These are phyloP conservation scores for Druon quercuslanigerum DNA, from an alignment of 1,140 invertebrate genomes.

Conservation along the genomic window DNA sequence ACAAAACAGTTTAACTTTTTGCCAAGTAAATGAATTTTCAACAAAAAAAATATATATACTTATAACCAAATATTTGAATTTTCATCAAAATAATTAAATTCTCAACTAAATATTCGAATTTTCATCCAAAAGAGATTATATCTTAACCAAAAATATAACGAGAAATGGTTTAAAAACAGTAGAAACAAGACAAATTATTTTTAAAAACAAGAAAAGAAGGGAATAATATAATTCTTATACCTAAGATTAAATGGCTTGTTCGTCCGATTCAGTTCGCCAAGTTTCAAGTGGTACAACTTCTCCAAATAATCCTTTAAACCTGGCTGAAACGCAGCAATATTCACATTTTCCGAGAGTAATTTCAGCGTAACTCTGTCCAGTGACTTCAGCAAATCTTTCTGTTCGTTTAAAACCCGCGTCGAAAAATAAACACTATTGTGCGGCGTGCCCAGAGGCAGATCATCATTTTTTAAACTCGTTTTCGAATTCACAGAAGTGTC, in stretches of 20 bases:
- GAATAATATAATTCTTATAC: not conserved
- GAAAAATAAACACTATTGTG: conserved; percentile 82
- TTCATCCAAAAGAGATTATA: too few species aligned
- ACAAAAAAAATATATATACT: too few species aligned
- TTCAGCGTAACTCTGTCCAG: conserved; percentile 77
- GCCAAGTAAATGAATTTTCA: too few species aligned
- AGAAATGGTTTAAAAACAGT: too few species aligned
- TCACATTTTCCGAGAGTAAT: conserved; percentile 76
- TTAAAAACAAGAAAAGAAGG: too few species aligned
- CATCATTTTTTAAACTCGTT: conserved; percentile 26
- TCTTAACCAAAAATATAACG: too few species aligned
- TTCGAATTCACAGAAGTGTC: not conserved
- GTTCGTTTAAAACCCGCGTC: conserved; percentile 72
- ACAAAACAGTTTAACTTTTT: too few species aligned
- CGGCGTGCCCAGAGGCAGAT: conserved; percentile 62
- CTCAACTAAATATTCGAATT: too few species aligned
- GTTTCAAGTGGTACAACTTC: conserved; percentile 56
- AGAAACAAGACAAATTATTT: too few species aligned
- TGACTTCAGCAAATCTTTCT: conserved; percentile 71
- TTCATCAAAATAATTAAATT: too few species aligned
- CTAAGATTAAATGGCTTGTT: conserved; percentile 13
- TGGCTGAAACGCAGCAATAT: conserved; percentile 74
- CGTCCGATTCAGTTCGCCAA: conserved; percentile 46
- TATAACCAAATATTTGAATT: too few species aligned
- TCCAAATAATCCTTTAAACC: conserved; percentile 69